A percentile compares a stretch with the other conserved stretches of the same genome.
Evolutionary conservation across 2,888 invertebrate species (phyloP).

Genomic region (Colletes collaris): DNA sequence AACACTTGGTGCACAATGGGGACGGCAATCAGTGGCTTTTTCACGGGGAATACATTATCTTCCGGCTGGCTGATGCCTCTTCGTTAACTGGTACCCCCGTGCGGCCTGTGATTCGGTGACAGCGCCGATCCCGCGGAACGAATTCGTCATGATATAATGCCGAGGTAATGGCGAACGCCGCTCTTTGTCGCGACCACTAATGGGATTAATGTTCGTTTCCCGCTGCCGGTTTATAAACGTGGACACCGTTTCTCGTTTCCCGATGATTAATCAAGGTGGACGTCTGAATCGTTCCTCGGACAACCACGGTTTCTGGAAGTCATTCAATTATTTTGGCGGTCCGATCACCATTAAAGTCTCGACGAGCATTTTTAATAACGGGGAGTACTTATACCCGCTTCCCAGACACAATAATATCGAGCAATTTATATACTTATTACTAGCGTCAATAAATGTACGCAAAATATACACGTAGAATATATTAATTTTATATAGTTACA

Average conservation of each 20-base stretch:
- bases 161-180: constrained; percentile 63
- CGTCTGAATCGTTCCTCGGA: constrained; percentile 7
- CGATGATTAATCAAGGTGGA: constrained; percentile 20
- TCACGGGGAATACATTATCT: constrained; percentile 51
- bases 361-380: too few relatives aligned
- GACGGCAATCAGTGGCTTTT: constrained; percentile 49
- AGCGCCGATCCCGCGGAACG: constrained; percentile 65
- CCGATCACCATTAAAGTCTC: background rate
- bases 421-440: too few relatives aligned
- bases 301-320: background rate
- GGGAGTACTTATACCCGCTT: too few relatives aligned
- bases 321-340: background rate
- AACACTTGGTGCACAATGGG: constrained; percentile 43
- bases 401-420: too few relatives aligned
- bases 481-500: too few relatives aligned
- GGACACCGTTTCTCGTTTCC: constrained; percentile 28
- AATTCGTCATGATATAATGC: constrained; percentile 69
- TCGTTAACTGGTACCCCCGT: constrained; percentile 41
- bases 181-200: constrained; percentile 58
- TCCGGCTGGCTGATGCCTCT: constrained; percentile 28
- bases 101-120: constrained; percentile 65
- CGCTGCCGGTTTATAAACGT: constrained; percentile 35
- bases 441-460: too few relatives aligned
- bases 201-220: constrained; percentile 58
- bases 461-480: too few relatives aligned